These are phyloP conservation scores for Luperina testacea DNA, from an alignment of 2,888 invertebrate species.

Conservation along the genomic window DNA sequence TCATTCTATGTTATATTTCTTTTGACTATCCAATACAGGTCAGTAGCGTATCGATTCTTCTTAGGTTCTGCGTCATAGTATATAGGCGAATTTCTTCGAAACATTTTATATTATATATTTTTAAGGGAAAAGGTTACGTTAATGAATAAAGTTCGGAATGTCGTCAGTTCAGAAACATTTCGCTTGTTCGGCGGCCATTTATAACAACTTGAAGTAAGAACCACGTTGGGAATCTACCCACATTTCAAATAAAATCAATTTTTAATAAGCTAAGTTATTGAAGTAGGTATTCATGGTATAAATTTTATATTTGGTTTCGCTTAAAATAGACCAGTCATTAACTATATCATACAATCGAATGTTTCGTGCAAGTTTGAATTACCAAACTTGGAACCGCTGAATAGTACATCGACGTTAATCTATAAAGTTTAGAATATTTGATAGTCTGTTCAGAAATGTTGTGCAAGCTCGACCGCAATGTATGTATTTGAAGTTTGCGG, in stretches of 20 bases:
- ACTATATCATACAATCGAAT: conserved; percentile 4
- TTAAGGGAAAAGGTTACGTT: background rate
- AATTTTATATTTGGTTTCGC: too few species aligned
- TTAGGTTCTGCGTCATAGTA: background rate
- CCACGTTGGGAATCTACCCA: background rate
- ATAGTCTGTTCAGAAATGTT: conserved; percentile 5
- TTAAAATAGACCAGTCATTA: background rate
- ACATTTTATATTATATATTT: too few species aligned
- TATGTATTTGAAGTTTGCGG: conserved; percentile 1
- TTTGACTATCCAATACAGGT: background rate
- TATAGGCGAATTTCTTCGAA: background rate
- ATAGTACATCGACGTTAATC: conserved; percentile 6
- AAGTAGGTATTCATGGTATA: background rate
- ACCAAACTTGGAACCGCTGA: background rate
- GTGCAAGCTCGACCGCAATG: background rate
- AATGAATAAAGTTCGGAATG: too few species aligned
- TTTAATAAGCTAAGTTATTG: background rate
- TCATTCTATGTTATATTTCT: background rate
- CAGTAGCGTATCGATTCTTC: background rate
- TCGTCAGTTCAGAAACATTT: background rate
- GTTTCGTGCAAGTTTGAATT: background rate
- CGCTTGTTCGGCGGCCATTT: background rate
- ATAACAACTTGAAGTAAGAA: background rate
- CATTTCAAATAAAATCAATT: background rate
- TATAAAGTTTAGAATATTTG: conserved; percentile 22